Conservation (phyloP, 2,888 invertebrate species). For the Nowickia ferox region DNA sequence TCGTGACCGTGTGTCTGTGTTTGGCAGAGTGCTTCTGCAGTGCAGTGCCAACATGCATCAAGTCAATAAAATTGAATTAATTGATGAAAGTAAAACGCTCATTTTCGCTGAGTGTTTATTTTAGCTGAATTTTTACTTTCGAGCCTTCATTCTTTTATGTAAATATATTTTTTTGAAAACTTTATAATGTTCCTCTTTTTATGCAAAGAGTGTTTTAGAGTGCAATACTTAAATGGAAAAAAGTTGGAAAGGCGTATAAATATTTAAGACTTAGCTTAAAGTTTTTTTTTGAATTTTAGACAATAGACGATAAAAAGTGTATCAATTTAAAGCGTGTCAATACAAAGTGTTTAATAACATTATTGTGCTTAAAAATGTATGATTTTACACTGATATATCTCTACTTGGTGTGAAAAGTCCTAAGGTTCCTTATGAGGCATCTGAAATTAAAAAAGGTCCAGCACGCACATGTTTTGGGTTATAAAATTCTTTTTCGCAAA, state of each 20-base stretch:
- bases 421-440: too few relatives aligned
- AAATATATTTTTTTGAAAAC: slow-evolving; percentile 37
- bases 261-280: not conserved
- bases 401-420: too few relatives aligned
- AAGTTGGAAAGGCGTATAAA: not conserved
- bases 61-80: slow-evolving; percentile 58
- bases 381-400: too few relatives aligned
- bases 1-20: slow-evolving; percentile 17
- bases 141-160: slow-evolving; percentile 43
- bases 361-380: too few relatives aligned
- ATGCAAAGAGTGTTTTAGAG: not conserved
- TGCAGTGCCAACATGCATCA: slow-evolving; percentile 39
- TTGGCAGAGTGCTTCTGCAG: slow-evolving; percentile 8
- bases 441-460: too few relatives aligned
- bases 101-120: slow-evolving; percentile 13
- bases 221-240: not conserved
- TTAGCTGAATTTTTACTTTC: slow-evolving; percentile 40
- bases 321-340: too few relatives aligned
- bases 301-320: too few relatives aligned
- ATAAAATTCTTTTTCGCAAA: too few relatives aligned
- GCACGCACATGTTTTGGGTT: too few relatives aligned
- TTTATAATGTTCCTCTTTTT: not conserved
- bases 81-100: slow-evolving; percentile 54
- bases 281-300: not conserved
- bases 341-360: too few relatives aligned